These are phyloP conservation scores for Lamprologus lemairii DNA, from an alignment of 2,113 vertebrate genomes.

Conservation along the genomic window DNA sequence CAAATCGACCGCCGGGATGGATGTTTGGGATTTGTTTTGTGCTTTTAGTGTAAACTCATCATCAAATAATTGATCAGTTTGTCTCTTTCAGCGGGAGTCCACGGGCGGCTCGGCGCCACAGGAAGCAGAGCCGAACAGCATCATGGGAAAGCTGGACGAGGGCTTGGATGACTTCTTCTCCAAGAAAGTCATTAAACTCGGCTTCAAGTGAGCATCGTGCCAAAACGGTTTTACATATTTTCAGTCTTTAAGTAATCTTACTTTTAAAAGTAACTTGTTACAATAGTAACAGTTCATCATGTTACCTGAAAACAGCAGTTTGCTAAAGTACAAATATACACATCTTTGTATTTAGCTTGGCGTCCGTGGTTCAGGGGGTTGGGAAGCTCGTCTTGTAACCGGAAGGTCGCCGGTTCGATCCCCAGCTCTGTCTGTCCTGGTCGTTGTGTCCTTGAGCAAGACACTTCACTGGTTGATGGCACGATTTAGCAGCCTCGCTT, in stretches of 20 bases:
- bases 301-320: neutral
- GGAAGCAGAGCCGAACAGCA: slow-evolving; percentile 76
- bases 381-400: neutral
- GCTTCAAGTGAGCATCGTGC: slow-evolving; percentile 55
- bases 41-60: neutral
- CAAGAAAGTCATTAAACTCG: slow-evolving; percentile 86
- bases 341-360: neutral
- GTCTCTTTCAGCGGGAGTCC: slow-evolving; percentile 21
- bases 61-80: fast-evolving
- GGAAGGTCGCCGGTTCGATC: fast-evolving
- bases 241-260: fast-evolving
- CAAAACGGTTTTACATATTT: fast-evolving
- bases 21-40: fast-evolving
- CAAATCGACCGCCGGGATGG: fast-evolving
- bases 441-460: neutral
- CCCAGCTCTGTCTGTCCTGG: neutral
- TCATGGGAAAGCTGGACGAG: slow-evolving; percentile 87
- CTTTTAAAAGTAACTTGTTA: neutral
- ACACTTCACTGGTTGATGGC: neutral
- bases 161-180: slow-evolving; percentile 94
- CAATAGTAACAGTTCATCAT: neutral
- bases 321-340: neutral
- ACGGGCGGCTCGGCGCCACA: slow-evolving; percentile 41
- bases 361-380: fast-evolving
- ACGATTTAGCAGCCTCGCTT: fast-evolving